A percentile compares a stretch with the other conserved stretches of the same genome.
phyloP scores from a whole-genome alignment of 2,888 invertebrate genomes.

The Luperina testacea region DNA sequence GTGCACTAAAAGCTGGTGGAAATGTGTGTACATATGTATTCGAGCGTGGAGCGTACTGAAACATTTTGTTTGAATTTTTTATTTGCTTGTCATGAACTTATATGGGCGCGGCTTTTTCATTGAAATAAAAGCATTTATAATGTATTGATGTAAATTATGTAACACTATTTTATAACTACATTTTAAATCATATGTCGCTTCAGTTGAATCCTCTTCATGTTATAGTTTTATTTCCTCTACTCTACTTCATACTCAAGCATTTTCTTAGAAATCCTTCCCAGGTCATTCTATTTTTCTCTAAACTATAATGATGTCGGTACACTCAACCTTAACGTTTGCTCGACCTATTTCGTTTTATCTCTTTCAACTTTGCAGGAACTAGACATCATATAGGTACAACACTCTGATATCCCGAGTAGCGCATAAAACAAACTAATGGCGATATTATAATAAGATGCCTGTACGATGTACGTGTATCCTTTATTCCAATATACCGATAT shows the following conservation, averaged over 20 bases:
- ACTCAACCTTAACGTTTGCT: constrained; percentile 26
- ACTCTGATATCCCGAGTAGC: constrained; percentile 38
- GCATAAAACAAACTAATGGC: constrained; percentile 47
- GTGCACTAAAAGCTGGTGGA: constrained; percentile 39
- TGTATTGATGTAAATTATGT: neutral
- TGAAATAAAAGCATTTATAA: constrained; percentile 29
- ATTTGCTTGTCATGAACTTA: constrained; percentile 40
- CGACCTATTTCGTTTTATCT: constrained; percentile 44
- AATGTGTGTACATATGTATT: constrained; percentile 17
- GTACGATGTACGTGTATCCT: constrained; percentile 35
- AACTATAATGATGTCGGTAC: constrained; percentile 38
- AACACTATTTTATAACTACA: neutral
- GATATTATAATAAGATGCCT: constrained; percentile 53
- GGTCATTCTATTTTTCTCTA: constrained; percentile 20
- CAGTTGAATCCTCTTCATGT: neutral
- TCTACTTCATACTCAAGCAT: neutral
- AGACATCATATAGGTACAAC: constrained; percentile 25
- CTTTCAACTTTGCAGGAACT: constrained; percentile 30
- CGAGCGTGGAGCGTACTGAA: constrained; percentile 24
- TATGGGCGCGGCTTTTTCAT: constrained; percentile 26
- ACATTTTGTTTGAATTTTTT: constrained; percentile 48
- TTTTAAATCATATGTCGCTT: neutral
- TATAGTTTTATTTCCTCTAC: neutral
- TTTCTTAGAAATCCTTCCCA: constrained; percentile 6
- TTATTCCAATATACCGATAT: constrained; percentile 40